A percentile compares a stretch with the other conserved stretches of the same genome.
Evolutionary conservation across 2,797 vertebrate genomes (phyloP).

Genomic region (Streptopelia turtur): DNA sequence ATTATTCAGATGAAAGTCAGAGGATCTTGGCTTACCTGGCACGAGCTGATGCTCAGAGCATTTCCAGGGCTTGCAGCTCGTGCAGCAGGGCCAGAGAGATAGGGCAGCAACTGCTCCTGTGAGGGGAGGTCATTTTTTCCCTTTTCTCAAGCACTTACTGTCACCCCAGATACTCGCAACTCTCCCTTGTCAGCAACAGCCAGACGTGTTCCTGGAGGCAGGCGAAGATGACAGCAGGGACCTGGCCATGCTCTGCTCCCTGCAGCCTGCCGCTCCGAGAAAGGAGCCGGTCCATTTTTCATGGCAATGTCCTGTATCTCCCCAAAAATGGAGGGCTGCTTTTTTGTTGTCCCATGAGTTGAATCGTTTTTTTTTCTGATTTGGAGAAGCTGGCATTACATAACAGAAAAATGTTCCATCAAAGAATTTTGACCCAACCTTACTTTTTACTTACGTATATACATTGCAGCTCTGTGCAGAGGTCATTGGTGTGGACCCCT

Average conservation of each 20-base stretch:
- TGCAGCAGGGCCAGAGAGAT: neutral
- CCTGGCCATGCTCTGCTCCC: fast-evolving
- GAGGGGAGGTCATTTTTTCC: neutral
- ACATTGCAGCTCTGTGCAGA: neutral
- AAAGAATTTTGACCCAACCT: neutral
- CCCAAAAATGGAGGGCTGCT: neutral
- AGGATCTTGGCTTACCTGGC: neutral
- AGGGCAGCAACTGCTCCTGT: neutral
- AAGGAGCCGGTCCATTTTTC: neutral
- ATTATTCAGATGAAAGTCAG: neutral
- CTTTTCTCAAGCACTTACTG: neutral
- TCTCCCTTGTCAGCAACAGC: neutral
- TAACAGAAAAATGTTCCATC: fast-evolving
- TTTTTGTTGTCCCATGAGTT: neutral
- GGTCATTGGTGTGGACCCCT: neutral
- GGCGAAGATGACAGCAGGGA: neutral
- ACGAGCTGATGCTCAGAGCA: fast-evolving
- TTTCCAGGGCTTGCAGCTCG: neutral
- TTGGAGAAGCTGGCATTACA: neutral
- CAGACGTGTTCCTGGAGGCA: neutral
- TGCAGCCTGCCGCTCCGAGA: neutral
- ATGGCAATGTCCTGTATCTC: neutral
- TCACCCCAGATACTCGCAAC: neutral
- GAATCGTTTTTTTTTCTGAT: neutral
- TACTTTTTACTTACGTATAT: neutral